A percentile compares a stretch with the other conserved stretches of the same genome.
Conservation (phyloP, 2,888 invertebrate genomes). For the Horisme vitalbata region DNA sequence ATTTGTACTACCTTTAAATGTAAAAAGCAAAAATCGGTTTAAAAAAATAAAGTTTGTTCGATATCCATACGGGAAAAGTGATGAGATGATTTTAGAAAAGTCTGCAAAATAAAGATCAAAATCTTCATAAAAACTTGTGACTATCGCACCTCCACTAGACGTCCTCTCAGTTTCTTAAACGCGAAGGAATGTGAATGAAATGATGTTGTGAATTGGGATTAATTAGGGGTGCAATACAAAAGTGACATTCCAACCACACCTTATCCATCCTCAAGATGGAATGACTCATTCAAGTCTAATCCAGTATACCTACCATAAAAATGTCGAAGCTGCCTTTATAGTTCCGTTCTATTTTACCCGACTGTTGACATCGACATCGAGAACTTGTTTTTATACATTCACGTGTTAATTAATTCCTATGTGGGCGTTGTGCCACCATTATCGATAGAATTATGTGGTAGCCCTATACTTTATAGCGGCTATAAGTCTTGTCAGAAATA, state of each 20-base stretch:
- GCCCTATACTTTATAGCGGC: conserved; percentile 70
- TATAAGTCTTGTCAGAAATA: conserved; percentile 63
- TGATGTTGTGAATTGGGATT: conserved; percentile 25
- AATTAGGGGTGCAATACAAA: conserved; percentile 38
- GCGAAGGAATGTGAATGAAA: conserved; percentile 13
- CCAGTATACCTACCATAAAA: conserved; percentile 59
- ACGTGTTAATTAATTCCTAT: conserved; percentile 78
- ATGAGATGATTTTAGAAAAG: no score
- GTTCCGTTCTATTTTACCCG: conserved; percentile 68
- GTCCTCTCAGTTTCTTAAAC: neutral
- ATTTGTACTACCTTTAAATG: no score
- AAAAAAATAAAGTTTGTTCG: no score
- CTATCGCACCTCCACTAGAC: neutral
- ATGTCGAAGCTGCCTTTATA: conserved; percentile 63
- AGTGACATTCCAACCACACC: conserved; percentile 53
- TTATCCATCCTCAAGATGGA: conserved; percentile 48
- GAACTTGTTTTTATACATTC: conserved; percentile 69
- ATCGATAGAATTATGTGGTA: conserved; percentile 77
- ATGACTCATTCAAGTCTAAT: conserved; percentile 71
- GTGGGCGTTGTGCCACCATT: conserved; percentile 73
- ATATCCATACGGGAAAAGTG: no score
- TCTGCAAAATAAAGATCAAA: neutral
- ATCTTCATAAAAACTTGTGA: neutral
- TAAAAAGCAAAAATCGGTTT: neutral
- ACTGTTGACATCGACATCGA: conserved; percentile 67